phyloP scores from a whole-genome alignment of 35 echinoderm and acorn worm genomes.

The Lytechinus pictus region DNA sequence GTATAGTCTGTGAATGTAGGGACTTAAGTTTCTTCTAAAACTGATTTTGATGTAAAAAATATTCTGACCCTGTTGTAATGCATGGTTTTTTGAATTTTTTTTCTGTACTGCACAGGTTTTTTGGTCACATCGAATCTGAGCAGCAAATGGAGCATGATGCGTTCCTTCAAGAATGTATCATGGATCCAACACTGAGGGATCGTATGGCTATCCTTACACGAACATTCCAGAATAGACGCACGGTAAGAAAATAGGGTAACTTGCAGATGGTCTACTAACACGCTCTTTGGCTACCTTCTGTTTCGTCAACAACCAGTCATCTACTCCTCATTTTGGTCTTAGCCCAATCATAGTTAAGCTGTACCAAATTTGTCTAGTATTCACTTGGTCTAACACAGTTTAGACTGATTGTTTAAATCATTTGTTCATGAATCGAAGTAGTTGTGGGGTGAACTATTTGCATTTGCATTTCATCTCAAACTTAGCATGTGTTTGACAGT shows the following conservation, averaged over 20 bases:
- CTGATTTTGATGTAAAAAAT: not conserved
- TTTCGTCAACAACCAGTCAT: no score
- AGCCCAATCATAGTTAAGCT: no score
- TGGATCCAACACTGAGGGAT: conserved; percentile 91
- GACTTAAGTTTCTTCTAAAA: not conserved
- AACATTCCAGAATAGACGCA: conserved; percentile 89
- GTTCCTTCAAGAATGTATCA: conserved; percentile 93
- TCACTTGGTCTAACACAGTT: no score
- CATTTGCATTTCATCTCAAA: no score
- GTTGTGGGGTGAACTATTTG: no score
- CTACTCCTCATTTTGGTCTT: no score
- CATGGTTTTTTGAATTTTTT: not conserved
- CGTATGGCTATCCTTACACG: conserved; percentile 88
- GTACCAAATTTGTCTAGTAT: no score
- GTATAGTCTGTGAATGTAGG: not conserved
- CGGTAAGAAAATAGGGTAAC: conserved; percentile 44
- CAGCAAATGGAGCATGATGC: conserved; percentile 79
- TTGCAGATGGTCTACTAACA: no score
- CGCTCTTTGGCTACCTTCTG: no score
- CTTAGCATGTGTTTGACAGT: no score
- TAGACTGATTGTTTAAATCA: no score
- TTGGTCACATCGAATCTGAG: conserved; percentile 62
- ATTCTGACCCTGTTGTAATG: not conserved
- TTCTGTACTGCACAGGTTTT: conserved; percentile 60
- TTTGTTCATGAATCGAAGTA: no score